Evolutionary conservation across 35 echinoderm and acorn worm species (phyloP).

Genomic region (Patiria miniata): DNA sequence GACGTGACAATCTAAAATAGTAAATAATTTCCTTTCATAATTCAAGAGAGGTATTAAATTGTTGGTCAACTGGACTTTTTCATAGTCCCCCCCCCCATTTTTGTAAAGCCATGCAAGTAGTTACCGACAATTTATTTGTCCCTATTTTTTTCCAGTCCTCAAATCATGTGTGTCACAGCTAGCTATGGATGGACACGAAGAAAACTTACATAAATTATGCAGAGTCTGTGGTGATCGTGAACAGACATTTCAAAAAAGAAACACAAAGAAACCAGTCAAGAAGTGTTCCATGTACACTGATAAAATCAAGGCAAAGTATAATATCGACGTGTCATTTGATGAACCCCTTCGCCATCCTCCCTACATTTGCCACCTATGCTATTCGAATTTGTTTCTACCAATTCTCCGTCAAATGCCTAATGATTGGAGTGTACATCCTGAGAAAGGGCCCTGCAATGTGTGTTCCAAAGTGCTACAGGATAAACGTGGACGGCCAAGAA

Average conservation of each 20-base stretch:
- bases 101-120: neutral
- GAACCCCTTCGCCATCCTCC: neutral
- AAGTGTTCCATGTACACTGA: neutral
- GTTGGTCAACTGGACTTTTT: neutral
- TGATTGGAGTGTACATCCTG: constrained; percentile 1
- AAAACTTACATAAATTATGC: neutral
- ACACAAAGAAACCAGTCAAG: constrained; percentile 4
- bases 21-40: no score
- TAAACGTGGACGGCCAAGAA: neutral
- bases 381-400: constrained; percentile 7
- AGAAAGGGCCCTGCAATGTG: neutral
- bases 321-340: neutral
- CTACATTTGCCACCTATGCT: neutral
- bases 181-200: neutral
- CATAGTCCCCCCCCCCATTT: neutral
- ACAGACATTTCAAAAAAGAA: neutral
- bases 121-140: neutral
- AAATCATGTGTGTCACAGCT: neutral
- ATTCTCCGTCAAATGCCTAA: neutral
- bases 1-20: neutral
- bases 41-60: no score
- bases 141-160: neutral
- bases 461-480: neutral
- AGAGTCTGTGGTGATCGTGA: neutral
- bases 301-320: neutral